phyloP scores from a whole-genome alignment of 2,888 invertebrate genomes.

The Drosophila diplacantha region DNA sequence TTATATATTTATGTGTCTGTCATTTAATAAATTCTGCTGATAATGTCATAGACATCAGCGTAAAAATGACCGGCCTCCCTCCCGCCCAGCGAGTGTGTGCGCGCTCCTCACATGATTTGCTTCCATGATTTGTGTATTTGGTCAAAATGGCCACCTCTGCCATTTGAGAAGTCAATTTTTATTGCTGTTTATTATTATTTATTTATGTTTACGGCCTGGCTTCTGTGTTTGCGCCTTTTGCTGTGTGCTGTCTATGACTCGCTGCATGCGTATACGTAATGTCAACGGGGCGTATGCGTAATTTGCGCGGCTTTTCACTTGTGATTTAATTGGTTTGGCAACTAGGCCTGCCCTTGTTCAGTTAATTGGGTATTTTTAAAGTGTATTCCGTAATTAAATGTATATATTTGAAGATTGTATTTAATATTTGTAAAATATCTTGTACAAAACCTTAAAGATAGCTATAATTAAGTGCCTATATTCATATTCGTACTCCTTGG shows the following conservation, averaged over 20 bases:
- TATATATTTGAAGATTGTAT: background rate
- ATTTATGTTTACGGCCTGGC: slow-evolving; percentile 31
- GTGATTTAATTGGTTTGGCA: background rate
- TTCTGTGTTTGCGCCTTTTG: slow-evolving; percentile 2
- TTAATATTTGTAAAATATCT: background rate
- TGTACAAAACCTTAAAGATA: background rate
- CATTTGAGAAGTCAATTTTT: slow-evolving; percentile 39
- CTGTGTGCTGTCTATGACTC: background rate
- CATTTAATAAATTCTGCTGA: slow-evolving; percentile 52
- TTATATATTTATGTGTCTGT: slow-evolving; percentile 53
- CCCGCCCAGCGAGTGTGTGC: background rate
- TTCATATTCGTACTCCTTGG: background rate
- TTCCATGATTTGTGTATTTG: slow-evolving; percentile 40
- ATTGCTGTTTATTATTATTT: slow-evolving; percentile 40
- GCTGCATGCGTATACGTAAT: slow-evolving; percentile 13
- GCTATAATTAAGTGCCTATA: background rate
- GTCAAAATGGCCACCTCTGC: slow-evolving; percentile 29
- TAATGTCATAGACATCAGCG: slow-evolving; percentile 52
- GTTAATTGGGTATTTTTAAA: background rate
- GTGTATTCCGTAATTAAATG: background rate
- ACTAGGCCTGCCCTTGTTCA: background rate
- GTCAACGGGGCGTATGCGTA: slow-evolving; percentile 2
- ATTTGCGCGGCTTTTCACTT: background rate
- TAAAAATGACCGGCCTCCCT: slow-evolving; percentile 39
- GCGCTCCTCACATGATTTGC: slow-evolving; percentile 34